Evolutionary conservation across 2,888 invertebrate genomes (phyloP).

Genomic region (Alloplasta piceator): DNA sequence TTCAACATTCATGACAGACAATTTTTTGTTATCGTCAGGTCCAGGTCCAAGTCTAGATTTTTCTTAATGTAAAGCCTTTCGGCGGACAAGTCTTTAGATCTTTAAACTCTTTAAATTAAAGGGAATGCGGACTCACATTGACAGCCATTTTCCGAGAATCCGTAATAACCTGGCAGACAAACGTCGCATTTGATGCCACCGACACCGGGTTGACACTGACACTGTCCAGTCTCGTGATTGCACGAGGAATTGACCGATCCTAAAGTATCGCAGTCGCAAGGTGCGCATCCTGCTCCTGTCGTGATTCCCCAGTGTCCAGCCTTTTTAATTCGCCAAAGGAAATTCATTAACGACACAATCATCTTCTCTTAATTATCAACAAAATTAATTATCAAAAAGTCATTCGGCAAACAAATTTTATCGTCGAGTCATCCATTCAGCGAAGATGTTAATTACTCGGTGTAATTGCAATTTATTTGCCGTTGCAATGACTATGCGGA

Average conservation of each 20-base stretch:
- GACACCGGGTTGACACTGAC: constrained; percentile 91
- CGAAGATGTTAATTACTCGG: too few relatives aligned
- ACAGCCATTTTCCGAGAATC: constrained; percentile 91
- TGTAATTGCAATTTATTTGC: too few relatives aligned
- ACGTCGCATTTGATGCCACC: constrained; percentile 89
- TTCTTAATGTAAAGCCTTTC: too few relatives aligned
- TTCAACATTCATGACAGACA: too few relatives aligned
- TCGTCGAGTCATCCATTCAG: too few relatives aligned
- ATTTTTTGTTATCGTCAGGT: too few relatives aligned
- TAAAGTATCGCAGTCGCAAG: constrained; percentile 91
- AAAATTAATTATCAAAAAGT: constrained; percentile 7
- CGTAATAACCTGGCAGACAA: constrained; percentile 91
- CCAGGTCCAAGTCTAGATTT: too few relatives aligned
- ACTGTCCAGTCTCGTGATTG: constrained; percentile 90
- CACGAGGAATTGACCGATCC: constrained; percentile 89
- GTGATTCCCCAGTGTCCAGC: constrained; percentile 91
- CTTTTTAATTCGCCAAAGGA: constrained; percentile 77
- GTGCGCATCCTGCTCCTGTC: constrained; percentile 89
- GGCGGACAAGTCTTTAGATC: too few relatives aligned
- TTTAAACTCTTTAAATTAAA: background rate
- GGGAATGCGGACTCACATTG: constrained; percentile 85
- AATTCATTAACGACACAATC: constrained; percentile 29
- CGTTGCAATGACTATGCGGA: too few relatives aligned
- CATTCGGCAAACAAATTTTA: too few relatives aligned
- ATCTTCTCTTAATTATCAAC: too few relatives aligned